Base-by-base conservation (phyloP, 2,113 vertebrate genomes). In the Etheostoma cragini region DNA sequence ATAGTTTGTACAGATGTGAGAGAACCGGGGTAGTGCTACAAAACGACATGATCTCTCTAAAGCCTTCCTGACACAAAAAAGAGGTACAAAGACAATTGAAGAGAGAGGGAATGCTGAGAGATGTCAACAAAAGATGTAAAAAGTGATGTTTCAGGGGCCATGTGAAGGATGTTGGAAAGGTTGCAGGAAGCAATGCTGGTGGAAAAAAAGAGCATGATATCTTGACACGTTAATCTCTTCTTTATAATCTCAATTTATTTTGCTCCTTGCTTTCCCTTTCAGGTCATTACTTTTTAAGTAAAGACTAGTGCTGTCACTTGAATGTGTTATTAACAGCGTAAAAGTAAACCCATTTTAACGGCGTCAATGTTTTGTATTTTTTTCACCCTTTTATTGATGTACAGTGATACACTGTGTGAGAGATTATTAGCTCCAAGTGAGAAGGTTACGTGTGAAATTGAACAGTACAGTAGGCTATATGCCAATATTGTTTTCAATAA, bases 1-100 rank as follows among this genome's bases (percentile, higher is more conserved):
- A 91, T 89, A 77, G 73, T 71, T 88, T 83, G 68, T 78, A 50
- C 83, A 87, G 85, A 81, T 86, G 81, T 78, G 52, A 74, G 45
- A 30, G 64, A 50, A 74, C 73, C 4, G 14, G 38, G 63, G 58
- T 80, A 68, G 68, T 22, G 49, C 65, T 76, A 58, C 64, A 66
- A 78, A 82, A 80, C 8, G 13, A 56, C 22, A 4, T 69, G 72
- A 83, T 75, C 42, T n/a, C 52, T 76, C 35, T 53, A 19, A 79
- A 83, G 57, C 35, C n/a, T 69, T 22, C 22, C 12, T 53, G 10
- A 35, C 42, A 69, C 22, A 26, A 73, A 26, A n/a, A 38, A 76
- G 30, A 52, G 12, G 26, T 5, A 57, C 19, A 62, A 68, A 81
- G 33, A 71, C 57, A 72, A 81, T 45, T 24, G 53, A 61, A 50